phyloP scores from a whole-genome alignment of 2,797 vertebrate genomes.

The Arctocebus calabarensis region DNA sequence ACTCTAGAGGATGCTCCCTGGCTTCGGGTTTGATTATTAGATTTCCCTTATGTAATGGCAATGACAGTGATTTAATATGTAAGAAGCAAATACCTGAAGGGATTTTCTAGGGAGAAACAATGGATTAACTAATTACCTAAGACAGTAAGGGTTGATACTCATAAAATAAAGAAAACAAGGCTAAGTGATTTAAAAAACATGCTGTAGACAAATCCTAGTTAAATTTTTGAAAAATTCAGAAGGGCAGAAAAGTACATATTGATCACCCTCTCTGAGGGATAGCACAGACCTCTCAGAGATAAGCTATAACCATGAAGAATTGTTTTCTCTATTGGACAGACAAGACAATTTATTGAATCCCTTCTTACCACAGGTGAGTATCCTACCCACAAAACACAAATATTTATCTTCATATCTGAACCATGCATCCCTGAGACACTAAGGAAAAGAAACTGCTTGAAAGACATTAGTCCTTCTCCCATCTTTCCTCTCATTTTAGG shows the following conservation, averaged over 20 bases:
- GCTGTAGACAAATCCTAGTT: conserved; percentile 59
- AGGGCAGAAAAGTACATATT: conserved; percentile 69
- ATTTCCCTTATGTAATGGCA: conserved; percentile 10
- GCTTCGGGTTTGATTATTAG: conserved; percentile 45
- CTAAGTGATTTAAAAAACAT: conserved; percentile 60
- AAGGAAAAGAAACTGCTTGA: conserved; percentile 76
- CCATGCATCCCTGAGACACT: conserved; percentile 46
- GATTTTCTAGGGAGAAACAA: conserved; percentile 58
- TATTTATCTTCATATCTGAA: conserved; percentile 85
- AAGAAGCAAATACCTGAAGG: conserved; percentile 61
- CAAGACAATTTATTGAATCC: conserved; percentile 83
- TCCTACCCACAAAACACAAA: conserved; percentile 83
- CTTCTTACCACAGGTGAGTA: conserved; percentile 81
- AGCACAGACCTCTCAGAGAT: conserved; percentile 81
- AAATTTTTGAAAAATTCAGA: conserved; percentile 75
- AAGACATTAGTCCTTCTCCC: conserved; percentile 68
- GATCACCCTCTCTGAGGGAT: conserved; percentile 72
- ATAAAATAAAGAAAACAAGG: conserved; percentile 73
- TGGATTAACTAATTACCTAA: conserved; percentile 63
- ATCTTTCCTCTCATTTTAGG: background rate
- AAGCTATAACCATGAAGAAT: conserved; percentile 78
- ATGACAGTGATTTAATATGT: background rate
- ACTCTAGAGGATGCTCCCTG: background rate
- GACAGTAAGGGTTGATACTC: conserved; percentile 49
- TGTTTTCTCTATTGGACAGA: conserved; percentile 84